Base-by-base conservation (phyloP, 2,797 vertebrate genomes). In the Falco peregrinus region DNA sequence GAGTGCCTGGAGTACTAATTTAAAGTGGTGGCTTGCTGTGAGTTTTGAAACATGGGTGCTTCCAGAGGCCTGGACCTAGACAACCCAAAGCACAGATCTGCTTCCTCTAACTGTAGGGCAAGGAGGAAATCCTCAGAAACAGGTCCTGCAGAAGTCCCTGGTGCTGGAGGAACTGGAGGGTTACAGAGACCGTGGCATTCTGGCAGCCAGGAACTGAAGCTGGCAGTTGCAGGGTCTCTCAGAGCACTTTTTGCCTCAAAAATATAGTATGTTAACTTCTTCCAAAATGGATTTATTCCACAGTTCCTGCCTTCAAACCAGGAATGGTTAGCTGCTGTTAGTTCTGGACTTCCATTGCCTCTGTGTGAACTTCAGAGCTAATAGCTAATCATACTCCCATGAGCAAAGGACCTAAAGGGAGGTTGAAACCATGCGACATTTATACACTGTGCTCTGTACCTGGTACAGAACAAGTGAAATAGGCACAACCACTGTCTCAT, bases 401-500 rank as follows among this genome's bases (percentile, higher is more conserved):
- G 48, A 17, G 35, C 37, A 86, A 65, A 81, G 47, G 28, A 54
- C 37, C 28, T 71, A 41, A 56, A 50, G 8, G 37, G n/a, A 47
- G 17, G 1, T 64, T 80, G 71, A 68, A 85, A 41, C 13, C 17
- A 6, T 74, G n/a, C 39, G 87, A 5, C 5, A 3, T 25, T 25
- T 77, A 26, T 7, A 14, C 10, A 1, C 21, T 75, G 26, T 68
- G 57, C 22, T 77, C n/a, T 43, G 13, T 56, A 56, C 19, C 17
- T 80, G 25, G 18, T 39, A 54, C 3, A 1, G 20, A 93, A 26
- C 41, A 80, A 78, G 54, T 41, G 31, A 21, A 68, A 37, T 54
- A 54, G 39, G 39, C 37, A 48, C 0, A 2, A 12, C 57, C 1
- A 1, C 28, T 68, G n/a, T 41, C 41, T 70, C 1, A n/a, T 81